Evolutionary conservation across 2,113 vertebrate genomes (phyloP).

Genomic region (Eclectus roratus): DNA sequence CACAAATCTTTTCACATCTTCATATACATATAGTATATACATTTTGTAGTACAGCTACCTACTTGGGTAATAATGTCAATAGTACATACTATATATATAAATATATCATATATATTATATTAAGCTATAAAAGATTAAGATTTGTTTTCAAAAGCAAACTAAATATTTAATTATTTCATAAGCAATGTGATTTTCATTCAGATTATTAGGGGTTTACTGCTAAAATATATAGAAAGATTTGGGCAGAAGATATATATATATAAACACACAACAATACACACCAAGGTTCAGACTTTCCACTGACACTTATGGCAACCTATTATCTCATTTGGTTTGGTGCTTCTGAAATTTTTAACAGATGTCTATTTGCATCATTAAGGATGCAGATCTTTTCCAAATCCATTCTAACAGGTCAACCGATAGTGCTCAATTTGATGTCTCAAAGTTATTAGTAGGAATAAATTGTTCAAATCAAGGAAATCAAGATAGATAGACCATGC

Average conservation of each 20-base stretch:
- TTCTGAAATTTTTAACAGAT: neutral
- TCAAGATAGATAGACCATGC: neutral
- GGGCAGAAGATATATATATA: neutral
- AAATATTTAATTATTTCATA: neutral
- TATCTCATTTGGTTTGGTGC: neutral
- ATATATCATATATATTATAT: neutral
- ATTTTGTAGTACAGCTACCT: neutral
- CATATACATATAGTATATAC: accelerated
- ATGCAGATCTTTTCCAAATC: neutral
- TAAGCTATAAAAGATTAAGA: neutral
- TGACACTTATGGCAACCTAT: neutral
- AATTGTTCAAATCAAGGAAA: neutral
- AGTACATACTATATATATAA: neutral
- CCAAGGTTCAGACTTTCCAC: neutral
- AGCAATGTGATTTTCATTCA: neutral
- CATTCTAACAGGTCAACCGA: neutral
- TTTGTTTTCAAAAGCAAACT: neutral
- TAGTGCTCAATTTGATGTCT: neutral
- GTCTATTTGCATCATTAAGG: neutral
- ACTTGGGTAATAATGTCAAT: neutral
- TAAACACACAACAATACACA: neutral
- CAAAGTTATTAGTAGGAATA: neutral
- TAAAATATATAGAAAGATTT: neutral
- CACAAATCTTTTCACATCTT: neutral
- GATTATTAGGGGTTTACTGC: neutral